Evolutionary conservation across 1,140 invertebrate species (phyloP).

Genomic region (Andrena cerasifolii): DNA sequence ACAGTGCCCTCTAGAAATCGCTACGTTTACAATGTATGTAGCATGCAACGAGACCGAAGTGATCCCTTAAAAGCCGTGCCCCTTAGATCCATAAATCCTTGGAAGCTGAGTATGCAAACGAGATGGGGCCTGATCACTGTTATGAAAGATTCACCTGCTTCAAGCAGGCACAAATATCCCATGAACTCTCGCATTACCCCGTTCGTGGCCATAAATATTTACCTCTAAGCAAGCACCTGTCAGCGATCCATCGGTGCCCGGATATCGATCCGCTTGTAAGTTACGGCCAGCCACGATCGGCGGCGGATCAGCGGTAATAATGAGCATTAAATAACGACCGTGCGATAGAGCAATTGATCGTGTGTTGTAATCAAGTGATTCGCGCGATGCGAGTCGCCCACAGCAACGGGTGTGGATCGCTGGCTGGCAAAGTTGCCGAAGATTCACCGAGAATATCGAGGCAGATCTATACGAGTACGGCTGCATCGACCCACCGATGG

Average conservation of each 20-base stretch:
- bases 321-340: slow-evolving; percentile 59
- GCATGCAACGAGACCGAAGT: too few relatives aligned
- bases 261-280: slow-evolving; percentile 63
- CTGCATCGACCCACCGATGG: slow-evolving; percentile 51
- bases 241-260: slow-evolving; percentile 48
- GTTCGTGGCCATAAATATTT: slow-evolving; percentile 13
- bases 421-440: slow-evolving; percentile 45
- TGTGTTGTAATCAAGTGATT: slow-evolving; percentile 65
- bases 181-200: slow-evolving; percentile 43
- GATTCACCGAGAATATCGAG: slow-evolving; percentile 53
- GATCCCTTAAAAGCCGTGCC: neutral
- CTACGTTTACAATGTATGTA: too few relatives aligned
- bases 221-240: slow-evolving; percentile 51
- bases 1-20: too few relatives aligned
- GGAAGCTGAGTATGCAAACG: slow-evolving; percentile 12
- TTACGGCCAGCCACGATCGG: slow-evolving; percentile 37
- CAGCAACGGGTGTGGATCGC: slow-evolving; percentile 16
- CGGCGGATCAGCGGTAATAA: slow-evolving; percentile 58
- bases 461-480: slow-evolving; percentile 9
- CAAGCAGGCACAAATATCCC: slow-evolving; percentile 55
- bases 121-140: slow-evolving; percentile 28
- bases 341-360: slow-evolving; percentile 29
- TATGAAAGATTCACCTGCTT: slow-evolving; percentile 25
- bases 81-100: slow-evolving; percentile 6
- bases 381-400: slow-evolving; percentile 56